Conservation (phyloP, 2,113 vertebrate genomes). For the Cyanoliseus patagonus region DNA sequence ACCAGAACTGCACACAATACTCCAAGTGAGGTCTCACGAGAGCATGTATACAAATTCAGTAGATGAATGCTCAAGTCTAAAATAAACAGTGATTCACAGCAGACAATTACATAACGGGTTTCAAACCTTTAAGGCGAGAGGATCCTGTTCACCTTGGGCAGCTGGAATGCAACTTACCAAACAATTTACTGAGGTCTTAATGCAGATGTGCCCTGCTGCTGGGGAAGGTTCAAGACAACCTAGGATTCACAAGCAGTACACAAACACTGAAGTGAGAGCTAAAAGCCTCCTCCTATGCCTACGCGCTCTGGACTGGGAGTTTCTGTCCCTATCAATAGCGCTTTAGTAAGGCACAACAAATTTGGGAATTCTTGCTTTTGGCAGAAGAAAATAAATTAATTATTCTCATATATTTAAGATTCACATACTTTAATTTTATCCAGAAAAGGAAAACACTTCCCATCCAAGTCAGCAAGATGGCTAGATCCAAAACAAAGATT, state of each 20-base stretch:
- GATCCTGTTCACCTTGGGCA: neutral
- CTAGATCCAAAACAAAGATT: neutral
- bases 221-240: neutral
- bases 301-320: neutral
- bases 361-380: neutral
- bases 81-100: neutral
- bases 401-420: neutral
- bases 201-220: neutral
- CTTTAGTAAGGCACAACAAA: neutral
- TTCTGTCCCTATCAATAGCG: neutral
- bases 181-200: neutral
- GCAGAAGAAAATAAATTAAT: neutral
- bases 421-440: neutral
- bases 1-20: too few relatives aligned
- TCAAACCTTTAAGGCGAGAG: neutral
- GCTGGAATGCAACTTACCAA: neutral
- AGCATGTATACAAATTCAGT: neutral
- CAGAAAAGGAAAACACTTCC: neutral
- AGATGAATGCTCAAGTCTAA: neutral
- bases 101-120: neutral
- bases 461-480: neutral
- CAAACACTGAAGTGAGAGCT: neutral
- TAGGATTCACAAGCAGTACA: neutral
- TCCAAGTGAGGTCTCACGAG: too few relatives aligned
- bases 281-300: neutral